These are phyloP conservation scores for Athripsodes cinereus DNA, from an alignment of 2,888 invertebrate genomes.

Conservation along the genomic window DNA sequence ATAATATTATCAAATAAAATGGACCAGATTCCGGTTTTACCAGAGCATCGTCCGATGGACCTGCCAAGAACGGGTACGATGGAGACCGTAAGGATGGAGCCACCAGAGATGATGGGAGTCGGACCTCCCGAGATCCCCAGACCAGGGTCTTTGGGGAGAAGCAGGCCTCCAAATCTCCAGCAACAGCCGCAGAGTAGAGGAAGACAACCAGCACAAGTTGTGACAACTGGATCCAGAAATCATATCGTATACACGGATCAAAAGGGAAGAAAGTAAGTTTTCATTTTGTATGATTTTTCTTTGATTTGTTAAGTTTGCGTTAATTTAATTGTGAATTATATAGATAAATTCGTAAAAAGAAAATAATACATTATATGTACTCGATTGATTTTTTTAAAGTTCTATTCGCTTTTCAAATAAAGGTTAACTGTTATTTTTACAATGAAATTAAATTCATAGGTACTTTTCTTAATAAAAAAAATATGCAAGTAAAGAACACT, in stretches of 20 bases:
- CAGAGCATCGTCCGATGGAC: conserved; percentile 18
- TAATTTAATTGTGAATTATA: too few species aligned
- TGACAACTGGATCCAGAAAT: conserved; percentile 41
- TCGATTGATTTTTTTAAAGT: too few species aligned
- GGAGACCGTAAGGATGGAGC: conserved; percentile 7
- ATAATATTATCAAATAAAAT: conserved; percentile 11
- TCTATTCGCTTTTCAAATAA: too few species aligned
- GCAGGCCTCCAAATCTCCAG: conserved; percentile 21
- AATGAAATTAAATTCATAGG: too few species aligned
- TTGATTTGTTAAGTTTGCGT: too few species aligned
- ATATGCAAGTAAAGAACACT: too few species aligned
- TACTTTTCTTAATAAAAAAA: too few species aligned
- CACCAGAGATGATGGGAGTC: conserved; percentile 13
- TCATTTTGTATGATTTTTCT: too few species aligned
- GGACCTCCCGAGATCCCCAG: conserved; percentile 22
- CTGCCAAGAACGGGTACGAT: conserved; percentile 12
- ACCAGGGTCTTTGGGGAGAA: conserved; percentile 25
- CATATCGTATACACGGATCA: conserved; percentile 51
- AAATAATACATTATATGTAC: too few species aligned
- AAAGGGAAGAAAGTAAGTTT: conserved; percentile 51
- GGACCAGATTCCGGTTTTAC: conserved; percentile 21
- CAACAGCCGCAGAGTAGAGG: conserved; percentile 13
- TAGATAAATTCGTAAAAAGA: too few species aligned
- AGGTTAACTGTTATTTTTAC: too few species aligned
- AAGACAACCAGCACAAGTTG: conserved; percentile 23